phyloP scores from a whole-genome alignment of 2,797 vertebrate genomes.

The Clarias laeviceps region DNA sequence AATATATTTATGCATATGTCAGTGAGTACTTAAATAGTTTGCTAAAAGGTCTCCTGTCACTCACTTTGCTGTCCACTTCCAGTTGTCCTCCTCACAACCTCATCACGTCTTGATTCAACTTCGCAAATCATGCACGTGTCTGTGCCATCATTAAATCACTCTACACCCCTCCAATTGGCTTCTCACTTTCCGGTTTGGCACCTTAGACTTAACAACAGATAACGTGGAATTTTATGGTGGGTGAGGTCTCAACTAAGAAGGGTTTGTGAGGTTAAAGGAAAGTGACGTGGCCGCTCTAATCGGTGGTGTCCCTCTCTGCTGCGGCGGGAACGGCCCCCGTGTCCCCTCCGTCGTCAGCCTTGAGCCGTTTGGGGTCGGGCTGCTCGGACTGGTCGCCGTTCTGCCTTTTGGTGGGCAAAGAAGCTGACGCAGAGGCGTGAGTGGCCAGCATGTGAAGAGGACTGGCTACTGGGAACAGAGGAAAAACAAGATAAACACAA shows the following conservation, averaged over 20 bases:
- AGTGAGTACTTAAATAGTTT: slow-evolving; percentile 51
- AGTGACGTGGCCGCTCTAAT: slow-evolving; percentile 69
- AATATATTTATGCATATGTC: slow-evolving; percentile 54
- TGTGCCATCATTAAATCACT: slow-evolving; percentile 60
- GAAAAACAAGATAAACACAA: slow-evolving; percentile 3
- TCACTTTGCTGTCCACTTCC: slow-evolving; percentile 64
- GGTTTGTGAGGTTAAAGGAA: slow-evolving; percentile 58
- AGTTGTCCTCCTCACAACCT: slow-evolving; percentile 55
- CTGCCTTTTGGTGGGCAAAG: slow-evolving; percentile 92
- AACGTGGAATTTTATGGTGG: slow-evolving; percentile 43
- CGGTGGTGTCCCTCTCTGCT: slow-evolving; percentile 74
- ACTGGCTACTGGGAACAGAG: slow-evolving; percentile 80
- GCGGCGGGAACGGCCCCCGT: slow-evolving; percentile 20
- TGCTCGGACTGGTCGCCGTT: slow-evolving; percentile 84
- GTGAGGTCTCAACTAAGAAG: slow-evolving; percentile 52
- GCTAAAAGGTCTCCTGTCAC: slow-evolving; percentile 82
- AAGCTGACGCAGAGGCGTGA: slow-evolving; percentile 92
- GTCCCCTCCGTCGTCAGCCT: slow-evolving; percentile 75
- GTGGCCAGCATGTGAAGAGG: slow-evolving; percentile 93
- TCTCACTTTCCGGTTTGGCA: slow-evolving; percentile 87
- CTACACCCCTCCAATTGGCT: slow-evolving; percentile 71
- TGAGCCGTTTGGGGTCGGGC: slow-evolving; percentile 86
- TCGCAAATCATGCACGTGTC: slow-evolving; percentile 31
- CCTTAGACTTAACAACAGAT: slow-evolving; percentile 75
- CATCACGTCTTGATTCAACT: slow-evolving; percentile 64